These are phyloP conservation scores for Poeciliopsis retropinna DNA, from an alignment of 2,113 vertebrate species.

Conservation along the genomic window DNA sequence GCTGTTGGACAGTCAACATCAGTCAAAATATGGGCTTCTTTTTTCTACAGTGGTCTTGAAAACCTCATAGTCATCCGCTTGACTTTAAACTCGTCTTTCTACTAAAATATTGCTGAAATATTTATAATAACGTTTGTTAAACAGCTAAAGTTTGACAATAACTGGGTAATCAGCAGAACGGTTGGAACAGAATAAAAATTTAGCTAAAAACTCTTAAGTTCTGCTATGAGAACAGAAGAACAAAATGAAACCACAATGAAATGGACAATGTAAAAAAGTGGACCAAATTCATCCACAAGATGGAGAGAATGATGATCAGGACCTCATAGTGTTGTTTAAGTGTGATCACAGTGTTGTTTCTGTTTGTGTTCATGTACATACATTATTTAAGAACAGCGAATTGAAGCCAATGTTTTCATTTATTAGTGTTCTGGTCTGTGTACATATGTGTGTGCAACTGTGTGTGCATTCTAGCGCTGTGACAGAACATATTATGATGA, in stretches of 20 bases:
- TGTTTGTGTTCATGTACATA: no score
- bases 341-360: no score
- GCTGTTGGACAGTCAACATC: no score
- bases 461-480: slow-evolving; percentile 63
- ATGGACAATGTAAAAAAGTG: background rate
- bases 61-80: no score
- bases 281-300: background rate
- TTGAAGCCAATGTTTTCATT: background rate
- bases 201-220: background rate
- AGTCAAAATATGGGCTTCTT: no score
- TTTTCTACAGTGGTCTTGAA: no score
- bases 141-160: background rate
- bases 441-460: slow-evolving; percentile 34
- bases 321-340: no score
- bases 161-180: background rate
- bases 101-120: no score
- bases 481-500: slow-evolving; percentile 73
- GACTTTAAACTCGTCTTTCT: no score
- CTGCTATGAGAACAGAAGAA: background rate
- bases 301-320: no score
- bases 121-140: background rate
- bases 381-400: background rate
- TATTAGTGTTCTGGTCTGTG: slow-evolving; percentile 2
- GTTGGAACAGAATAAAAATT: background rate
- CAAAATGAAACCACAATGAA: background rate